Evolutionary conservation across 1,140 invertebrate genomes (phyloP).

Genomic region (Lutraria rhynchaena): DNA sequence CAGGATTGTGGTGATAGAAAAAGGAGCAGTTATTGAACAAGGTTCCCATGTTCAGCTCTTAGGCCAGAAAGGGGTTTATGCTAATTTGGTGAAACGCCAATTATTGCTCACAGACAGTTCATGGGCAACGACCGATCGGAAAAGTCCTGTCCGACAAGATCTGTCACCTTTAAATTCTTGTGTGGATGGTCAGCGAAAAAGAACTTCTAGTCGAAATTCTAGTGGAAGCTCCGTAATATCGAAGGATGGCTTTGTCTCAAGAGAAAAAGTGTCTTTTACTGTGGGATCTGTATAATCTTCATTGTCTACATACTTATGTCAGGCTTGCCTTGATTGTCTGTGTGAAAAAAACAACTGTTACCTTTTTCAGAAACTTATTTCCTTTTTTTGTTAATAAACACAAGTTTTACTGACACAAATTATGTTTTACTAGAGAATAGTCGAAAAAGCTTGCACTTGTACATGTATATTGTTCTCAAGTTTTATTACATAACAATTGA

Average conservation of each 20-base stretch:
- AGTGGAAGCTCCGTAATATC: conserved; percentile 1
- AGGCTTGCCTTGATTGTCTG: no score
- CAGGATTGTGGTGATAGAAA: conserved; percentile 70
- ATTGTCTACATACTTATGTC: no score
- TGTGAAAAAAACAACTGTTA: no score
- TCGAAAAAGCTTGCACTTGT: no score
- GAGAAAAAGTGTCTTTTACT: conserved; percentile 15
- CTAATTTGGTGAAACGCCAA: conserved; percentile 61
- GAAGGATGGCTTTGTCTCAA: not conserved
- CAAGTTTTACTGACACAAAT: no score
- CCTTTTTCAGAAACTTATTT: no score
- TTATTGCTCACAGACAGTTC: conserved; percentile 48
- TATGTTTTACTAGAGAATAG: no score
- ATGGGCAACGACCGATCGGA: not conserved
- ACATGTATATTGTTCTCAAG: no score
- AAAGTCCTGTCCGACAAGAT: not conserved
- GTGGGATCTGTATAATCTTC: conserved; percentile 23
- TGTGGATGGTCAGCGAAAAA: no score
- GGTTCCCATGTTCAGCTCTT: conserved; percentile 75
- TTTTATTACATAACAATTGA: no score
- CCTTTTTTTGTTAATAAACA: no score
- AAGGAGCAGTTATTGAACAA: conserved; percentile 72
- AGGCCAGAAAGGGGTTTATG: conserved; percentile 71
- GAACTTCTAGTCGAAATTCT: not conserved
- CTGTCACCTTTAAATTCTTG: not conserved